Conservation (phyloP, 2,888 invertebrate species). For the Andrena marginata region DNA sequence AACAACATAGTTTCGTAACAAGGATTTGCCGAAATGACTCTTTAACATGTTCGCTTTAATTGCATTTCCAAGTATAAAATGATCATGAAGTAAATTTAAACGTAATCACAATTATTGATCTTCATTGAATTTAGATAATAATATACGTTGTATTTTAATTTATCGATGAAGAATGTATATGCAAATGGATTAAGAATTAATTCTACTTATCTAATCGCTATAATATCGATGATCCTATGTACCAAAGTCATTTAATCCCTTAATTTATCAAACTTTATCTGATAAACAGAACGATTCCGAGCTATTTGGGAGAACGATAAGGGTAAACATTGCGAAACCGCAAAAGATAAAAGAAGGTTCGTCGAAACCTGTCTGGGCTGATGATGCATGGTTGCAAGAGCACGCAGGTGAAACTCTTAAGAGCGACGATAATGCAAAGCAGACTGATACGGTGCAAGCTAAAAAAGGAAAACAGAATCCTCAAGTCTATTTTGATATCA, state of each 20-base stretch:
- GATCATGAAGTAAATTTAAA: neutral
- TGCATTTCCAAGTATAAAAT: neutral
- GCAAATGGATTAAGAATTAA: conserved; percentile 5
- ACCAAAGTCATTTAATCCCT: conserved; percentile 5
- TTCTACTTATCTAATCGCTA: conserved; percentile 46
- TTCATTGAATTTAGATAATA: neutral
- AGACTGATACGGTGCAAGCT: conserved; percentile 73
- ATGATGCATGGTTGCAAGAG: conserved; percentile 98
- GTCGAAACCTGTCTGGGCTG: conserved; percentile 98
- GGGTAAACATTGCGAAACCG: conserved; percentile 98
- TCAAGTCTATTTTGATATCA: conserved; percentile 98
- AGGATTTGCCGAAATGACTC: neutral
- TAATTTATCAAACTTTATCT: conserved; percentile 54
- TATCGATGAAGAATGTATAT: neutral
- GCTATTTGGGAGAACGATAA: conserved; percentile 97
- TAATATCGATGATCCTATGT: conserved; percentile 1
- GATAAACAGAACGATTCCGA: conserved; percentile 96
- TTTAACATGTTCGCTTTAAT: neutral
- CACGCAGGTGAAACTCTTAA: conserved; percentile 96
- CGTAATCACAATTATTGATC: neutral
- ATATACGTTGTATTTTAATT: neutral
- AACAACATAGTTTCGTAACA: conserved; percentile 21
- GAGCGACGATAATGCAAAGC: conserved; percentile 84
- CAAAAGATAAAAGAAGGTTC: conserved; percentile 98
- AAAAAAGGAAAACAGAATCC: conserved; percentile 89